These are phyloP conservation scores for Autographa gamma DNA, from an alignment of 2,888 invertebrate species.

Conservation along the genomic window DNA sequence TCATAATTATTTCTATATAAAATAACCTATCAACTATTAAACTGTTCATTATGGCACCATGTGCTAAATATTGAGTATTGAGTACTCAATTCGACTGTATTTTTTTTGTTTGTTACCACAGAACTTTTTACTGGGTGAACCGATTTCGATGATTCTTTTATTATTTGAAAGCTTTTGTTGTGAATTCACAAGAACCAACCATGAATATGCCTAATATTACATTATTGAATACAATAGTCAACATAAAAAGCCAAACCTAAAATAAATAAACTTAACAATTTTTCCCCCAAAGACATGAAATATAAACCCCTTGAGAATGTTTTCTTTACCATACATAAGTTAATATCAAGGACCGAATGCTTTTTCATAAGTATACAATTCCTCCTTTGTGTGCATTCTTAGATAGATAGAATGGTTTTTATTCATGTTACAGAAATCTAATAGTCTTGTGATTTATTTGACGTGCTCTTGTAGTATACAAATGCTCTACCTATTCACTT, in stretches of 20 bases:
- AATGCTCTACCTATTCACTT: not conserved
- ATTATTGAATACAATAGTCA: too few species aligned
- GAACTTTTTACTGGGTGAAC: too few species aligned
- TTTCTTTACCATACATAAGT: not conserved
- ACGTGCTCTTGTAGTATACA: not conserved
- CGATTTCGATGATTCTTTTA: too few species aligned
- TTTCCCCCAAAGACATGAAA: not conserved
- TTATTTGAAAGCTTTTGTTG: too few species aligned
- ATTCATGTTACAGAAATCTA: not conserved
- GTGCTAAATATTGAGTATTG: too few species aligned
- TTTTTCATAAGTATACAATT: conserved; percentile 5
- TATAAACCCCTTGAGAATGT: not conserved
- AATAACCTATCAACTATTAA: too few species aligned
- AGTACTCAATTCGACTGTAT: too few species aligned
- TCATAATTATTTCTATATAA: too few species aligned
- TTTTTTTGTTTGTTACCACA: too few species aligned
- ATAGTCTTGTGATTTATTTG: not conserved
- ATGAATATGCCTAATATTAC: too few species aligned
- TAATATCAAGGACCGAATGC: not conserved
- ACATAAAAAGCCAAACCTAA: not conserved
- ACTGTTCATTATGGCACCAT: too few species aligned
- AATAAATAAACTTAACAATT: not conserved
- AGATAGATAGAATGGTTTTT: not conserved
- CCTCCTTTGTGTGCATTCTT: not conserved
- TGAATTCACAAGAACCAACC: too few species aligned